Percentiles rank a stretch among this genome's conserved stretches.
These are phyloP conservation scores for Nephrotoma guestfalica DNA, from an alignment of 2,888 invertebrate species.

Conservation along the genomic window DNA sequence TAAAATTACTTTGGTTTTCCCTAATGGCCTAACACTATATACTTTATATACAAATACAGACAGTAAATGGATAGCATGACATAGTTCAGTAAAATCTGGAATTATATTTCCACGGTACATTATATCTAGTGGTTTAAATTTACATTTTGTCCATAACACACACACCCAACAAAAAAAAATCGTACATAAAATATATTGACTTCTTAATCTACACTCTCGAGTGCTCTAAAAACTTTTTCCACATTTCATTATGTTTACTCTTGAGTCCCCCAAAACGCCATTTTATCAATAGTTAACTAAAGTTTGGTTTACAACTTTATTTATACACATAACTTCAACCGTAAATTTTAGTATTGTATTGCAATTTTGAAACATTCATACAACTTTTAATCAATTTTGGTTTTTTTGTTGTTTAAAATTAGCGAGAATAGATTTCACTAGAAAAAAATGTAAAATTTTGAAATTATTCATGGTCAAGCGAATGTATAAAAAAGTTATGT, in stretches of 20 bases:
- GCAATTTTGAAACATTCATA: neutral
- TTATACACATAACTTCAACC: neutral
- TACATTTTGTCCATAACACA: neutral
- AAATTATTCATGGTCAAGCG: neutral
- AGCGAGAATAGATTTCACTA: neutral
- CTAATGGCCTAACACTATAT: neutral
- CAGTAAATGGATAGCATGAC: neutral
- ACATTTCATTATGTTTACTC: neutral
- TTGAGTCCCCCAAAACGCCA: neutral
- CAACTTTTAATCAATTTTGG: neutral
- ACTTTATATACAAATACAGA: neutral
- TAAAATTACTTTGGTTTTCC: neutral
- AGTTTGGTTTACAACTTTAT: neutral
- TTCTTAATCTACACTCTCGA: neutral
- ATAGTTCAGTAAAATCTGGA: neutral
- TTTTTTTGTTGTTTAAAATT: neutral
- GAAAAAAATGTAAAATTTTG: neutral
- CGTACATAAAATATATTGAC: neutral
- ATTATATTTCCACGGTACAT: neutral
- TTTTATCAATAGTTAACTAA: neutral
- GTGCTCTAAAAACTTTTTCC: neutral
- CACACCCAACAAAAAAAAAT: neutral
- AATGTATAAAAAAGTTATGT: neutral
- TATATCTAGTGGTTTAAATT: neutral
- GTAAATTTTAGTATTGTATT: neutral